These are phyloP conservation scores for Thelaira solivaga DNA, from an alignment of 2,888 invertebrate species.

Conservation along the genomic window DNA sequence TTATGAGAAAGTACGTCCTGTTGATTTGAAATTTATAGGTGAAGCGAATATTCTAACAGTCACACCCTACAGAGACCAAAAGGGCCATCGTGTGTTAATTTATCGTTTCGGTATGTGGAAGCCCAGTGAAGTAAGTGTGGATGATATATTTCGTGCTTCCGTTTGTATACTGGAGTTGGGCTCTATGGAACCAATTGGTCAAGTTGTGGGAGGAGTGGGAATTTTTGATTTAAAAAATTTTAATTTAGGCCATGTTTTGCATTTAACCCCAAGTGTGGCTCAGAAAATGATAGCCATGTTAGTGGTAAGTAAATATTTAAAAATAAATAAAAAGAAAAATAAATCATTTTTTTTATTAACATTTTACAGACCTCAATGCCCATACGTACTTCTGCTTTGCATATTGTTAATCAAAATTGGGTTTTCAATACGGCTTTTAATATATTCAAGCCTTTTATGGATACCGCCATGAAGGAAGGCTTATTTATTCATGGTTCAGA, in stretches of 20 bases:
- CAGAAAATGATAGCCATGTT: slow-evolving; percentile 83
- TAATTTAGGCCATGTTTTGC: slow-evolving; percentile 84
- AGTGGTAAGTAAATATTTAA: slow-evolving; percentile 84
- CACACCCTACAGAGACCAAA: slow-evolving; percentile 86
- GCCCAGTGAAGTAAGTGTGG: slow-evolving; percentile 81
- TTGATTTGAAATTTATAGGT: slow-evolving; percentile 82
- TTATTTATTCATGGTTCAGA: slow-evolving; percentile 83
- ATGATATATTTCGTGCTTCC: slow-evolving; percentile 85
- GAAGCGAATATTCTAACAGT: slow-evolving; percentile 84
- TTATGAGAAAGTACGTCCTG: slow-evolving; percentile 82
- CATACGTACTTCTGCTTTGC: slow-evolving; percentile 84
- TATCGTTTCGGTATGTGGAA: slow-evolving; percentile 88
- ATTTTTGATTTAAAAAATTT: slow-evolving; percentile 86
- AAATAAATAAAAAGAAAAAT: too few species aligned
- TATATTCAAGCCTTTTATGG: slow-evolving; percentile 87
- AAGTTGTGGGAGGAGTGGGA: slow-evolving; percentile 86
- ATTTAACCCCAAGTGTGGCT: slow-evolving; percentile 84
- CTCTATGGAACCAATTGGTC: slow-evolving; percentile 84
- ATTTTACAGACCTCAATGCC: slow-evolving; percentile 83
- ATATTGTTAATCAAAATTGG: slow-evolving; percentile 89
- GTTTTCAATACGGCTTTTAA: slow-evolving; percentile 87
- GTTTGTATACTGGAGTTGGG: slow-evolving; percentile 85
- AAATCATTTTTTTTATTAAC: slow-evolving; percentile 51
- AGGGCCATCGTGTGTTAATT: slow-evolving; percentile 82
- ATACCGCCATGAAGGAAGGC: slow-evolving; percentile 81